A percentile compares a stretch with the other conserved stretches of the same genome.
These are phyloP conservation scores for Tuta absoluta DNA, from an alignment of 2,888 invertebrate genomes.

Conservation along the genomic window DNA sequence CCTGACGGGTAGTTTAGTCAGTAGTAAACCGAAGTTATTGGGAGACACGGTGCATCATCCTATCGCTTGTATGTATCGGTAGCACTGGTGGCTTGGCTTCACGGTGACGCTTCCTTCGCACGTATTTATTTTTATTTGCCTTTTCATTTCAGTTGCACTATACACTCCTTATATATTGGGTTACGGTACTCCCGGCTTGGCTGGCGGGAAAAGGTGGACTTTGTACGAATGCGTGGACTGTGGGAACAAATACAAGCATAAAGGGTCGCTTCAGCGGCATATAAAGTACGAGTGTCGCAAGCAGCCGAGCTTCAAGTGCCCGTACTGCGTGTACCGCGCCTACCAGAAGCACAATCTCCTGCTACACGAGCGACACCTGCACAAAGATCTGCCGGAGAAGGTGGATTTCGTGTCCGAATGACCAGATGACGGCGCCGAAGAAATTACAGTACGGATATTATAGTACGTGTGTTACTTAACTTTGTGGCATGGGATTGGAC, in stretches of 20 bases:
- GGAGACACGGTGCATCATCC: conserved; percentile 81
- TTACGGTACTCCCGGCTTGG: conserved; percentile 72
- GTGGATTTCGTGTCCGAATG: conserved; percentile 79
- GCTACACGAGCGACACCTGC: conserved; percentile 77
- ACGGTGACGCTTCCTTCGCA: conserved; percentile 68
- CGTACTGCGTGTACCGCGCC: conserved; percentile 85
- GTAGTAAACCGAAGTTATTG: conserved; percentile 68
- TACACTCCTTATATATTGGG: conserved; percentile 81
- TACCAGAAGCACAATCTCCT: conserved; percentile 84
- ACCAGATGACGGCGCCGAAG: conserved; percentile 50
- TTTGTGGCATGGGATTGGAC: not conserved
- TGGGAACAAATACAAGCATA: conserved; percentile 91
- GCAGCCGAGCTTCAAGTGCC: conserved; percentile 86
- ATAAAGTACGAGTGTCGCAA: conserved; percentile 88
- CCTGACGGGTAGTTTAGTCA: conserved; percentile 43
- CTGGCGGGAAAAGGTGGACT: conserved; percentile 75
- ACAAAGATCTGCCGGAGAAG: conserved; percentile 79
- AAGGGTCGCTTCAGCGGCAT: conserved; percentile 89
- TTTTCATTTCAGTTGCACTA: conserved; percentile 81
- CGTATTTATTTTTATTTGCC: conserved; percentile 78
- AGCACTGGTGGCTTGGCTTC: conserved; percentile 75
- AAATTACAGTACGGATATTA: not conserved
- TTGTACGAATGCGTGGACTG: conserved; percentile 85
- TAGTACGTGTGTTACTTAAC: conserved; percentile 7
- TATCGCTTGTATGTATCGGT: conserved; percentile 66